Evolutionary conservation across 2,888 invertebrate genomes (phyloP), one percentile per base, ranked within the genome.

Genomic region (Plebejus anna): DNA sequence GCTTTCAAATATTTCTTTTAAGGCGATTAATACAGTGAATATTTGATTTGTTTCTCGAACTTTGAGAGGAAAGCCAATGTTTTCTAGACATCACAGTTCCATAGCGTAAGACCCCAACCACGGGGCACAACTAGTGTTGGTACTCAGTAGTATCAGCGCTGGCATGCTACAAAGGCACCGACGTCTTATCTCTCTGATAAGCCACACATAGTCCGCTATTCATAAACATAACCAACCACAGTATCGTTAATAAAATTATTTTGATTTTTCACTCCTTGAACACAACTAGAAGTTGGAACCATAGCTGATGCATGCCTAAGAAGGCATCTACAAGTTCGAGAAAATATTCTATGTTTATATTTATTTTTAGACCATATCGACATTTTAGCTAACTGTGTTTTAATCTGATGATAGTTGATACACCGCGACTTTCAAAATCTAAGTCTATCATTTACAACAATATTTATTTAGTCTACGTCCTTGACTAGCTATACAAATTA

Each of bases 161-260:
- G 66, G 32, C 32, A 13, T 36, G 66, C 1, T 66, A 66, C 66
- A 36, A 66, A 66, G 66, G 32, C 4, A 61, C 61, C 61, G 61
- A 61, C 61, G 36, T 36, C 32, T 66, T 66, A 66, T 66, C 66
- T 36, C 32, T 5, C 66, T 32, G 66, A 66, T 66, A 66, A 36
- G 66, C 16, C 59, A 5, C 66, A 32, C 36, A 66, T 66, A 32
- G 32, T 32, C 66, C 32, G 32, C 66, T 32, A 66, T 66, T 66
- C 66, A 66, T 36, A 61, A 61, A 61, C n/a, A 13, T 61, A 28
- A 1, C 4, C 66, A 66, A 36, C 16, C 13, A 55, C 5, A 5
- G 13, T 4, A 32, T 13, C 6, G 13, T 13, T 66, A 51, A 4
- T 47, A 61, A 61, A 61, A 11, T 32, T 0, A 61, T 22, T 22